phyloP scores from a whole-genome alignment of 2,113 vertebrate species.

The Struthio camelus region DNA sequence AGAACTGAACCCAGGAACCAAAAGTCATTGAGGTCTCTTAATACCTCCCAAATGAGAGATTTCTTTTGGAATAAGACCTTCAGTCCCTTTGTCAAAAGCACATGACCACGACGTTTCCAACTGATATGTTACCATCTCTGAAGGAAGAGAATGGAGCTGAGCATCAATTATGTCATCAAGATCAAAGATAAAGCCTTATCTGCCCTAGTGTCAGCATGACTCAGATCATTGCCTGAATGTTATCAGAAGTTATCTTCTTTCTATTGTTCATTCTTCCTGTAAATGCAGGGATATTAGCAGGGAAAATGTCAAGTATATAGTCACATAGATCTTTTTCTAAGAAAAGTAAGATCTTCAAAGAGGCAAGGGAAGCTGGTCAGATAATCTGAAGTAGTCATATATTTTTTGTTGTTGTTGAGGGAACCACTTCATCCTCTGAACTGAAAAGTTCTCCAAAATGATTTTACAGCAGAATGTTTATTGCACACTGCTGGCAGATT shows the following conservation, averaged over 20 bases:
- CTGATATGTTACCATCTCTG: fast-evolving
- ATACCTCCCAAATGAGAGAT: fast-evolving
- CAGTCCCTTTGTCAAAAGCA: fast-evolving
- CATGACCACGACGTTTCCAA: neutral
- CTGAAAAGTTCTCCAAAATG: neutral
- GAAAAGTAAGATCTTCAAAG: slow-evolving; percentile 25
- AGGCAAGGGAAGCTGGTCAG: fast-evolving
- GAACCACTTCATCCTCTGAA: neutral
- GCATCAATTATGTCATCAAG: neutral
- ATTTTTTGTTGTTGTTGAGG: neutral
- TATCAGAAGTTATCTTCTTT: neutral
- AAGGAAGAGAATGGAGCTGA: neutral
- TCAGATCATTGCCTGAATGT: neutral
- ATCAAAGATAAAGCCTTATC: slow-evolving; percentile 21
- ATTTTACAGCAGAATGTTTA: neutral
- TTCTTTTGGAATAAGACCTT: fast-evolving
- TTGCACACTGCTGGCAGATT: neutral
- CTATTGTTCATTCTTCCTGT: neutral
- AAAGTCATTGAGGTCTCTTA: neutral
- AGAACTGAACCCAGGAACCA: neutral
- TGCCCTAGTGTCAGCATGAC: fast-evolving
- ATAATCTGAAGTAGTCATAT: neutral
- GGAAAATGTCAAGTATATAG: neutral
- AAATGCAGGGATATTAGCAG: neutral
- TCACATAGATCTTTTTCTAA: neutral